A percentile compares a stretch with the other conserved stretches of the same genome.
These are phyloP conservation scores for Xestia c-nigrum DNA, from an alignment of 2,888 invertebrate species.

Conservation along the genomic window DNA sequence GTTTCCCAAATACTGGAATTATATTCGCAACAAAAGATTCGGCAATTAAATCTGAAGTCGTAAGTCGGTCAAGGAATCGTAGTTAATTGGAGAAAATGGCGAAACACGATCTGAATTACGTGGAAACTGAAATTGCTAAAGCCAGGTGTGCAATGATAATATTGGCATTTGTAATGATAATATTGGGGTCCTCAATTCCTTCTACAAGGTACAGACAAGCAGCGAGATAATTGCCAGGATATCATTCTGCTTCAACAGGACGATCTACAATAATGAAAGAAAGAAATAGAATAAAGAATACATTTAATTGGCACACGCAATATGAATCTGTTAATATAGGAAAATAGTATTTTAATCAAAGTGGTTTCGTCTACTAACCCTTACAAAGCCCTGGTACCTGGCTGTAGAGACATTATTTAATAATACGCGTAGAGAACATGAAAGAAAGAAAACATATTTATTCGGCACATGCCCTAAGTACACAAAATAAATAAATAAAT, in stretches of 20 bases:
- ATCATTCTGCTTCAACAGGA: neutral
- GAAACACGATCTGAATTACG: conserved; percentile 34
- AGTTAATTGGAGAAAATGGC: conserved; percentile 44
- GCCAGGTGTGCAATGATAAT: conserved; percentile 1
- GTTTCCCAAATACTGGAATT: conserved; percentile 42
- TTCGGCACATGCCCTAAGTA: too few relatives aligned
- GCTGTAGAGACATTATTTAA: too few relatives aligned
- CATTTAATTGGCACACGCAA: too few relatives aligned
- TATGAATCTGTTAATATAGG: too few relatives aligned
- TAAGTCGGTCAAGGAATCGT: conserved; percentile 56
- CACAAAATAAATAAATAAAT: too few relatives aligned
- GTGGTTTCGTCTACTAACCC: neutral
- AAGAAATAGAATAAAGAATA: too few relatives aligned
- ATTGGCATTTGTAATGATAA: neutral
- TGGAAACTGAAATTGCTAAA: conserved; percentile 2
- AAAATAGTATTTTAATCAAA: neutral
- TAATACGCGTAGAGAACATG: too few relatives aligned
- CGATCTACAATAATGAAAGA: too few relatives aligned
- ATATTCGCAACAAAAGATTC: conserved; percentile 45
- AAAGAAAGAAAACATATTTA: too few relatives aligned
- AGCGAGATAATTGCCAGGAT: neutral
- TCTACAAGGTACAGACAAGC: neutral
- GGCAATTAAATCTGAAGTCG: conserved; percentile 47
- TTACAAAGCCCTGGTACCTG: neutral
- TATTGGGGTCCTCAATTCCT: neutral